Evolutionary conservation across 2,888 invertebrate genomes (phyloP), one percentile per base, ranked within the genome.

Genomic region (Drosophila hamatofila): DNA sequence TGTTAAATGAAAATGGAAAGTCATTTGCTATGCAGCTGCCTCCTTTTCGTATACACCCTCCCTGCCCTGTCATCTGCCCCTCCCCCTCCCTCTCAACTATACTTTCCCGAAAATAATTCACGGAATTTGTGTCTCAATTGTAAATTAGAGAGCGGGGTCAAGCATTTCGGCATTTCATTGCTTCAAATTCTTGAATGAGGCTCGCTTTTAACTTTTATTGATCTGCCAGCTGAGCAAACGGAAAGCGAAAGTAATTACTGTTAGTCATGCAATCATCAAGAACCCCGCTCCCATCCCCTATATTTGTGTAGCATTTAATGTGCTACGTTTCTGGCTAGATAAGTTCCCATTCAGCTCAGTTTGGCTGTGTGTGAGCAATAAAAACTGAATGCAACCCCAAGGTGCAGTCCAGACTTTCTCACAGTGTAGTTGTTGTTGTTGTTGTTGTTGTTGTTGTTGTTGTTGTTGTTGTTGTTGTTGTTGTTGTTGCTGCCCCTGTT

Each of bases 1-100:
- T 86, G 88, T 86, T 86, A 88, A 86, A 88, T 85, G 88, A 87
- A 86, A 86, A 87, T 86, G 86, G 86, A 86, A 86, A 86, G 86
- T 88, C 78, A 87, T 83, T 88, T 85, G 80, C 76, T 70, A 76
- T 81, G 83, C 81, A 75, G 72, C 77, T 77, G 77, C 77, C 58
- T 61, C 52, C 67, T 80, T 67, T 77, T 64, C 75, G 61, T 74
- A 64, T 55, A 58, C 60, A 60, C 39, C 23, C 52, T 21, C 51
- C 7, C 30, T 48, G n/a, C 59, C 46, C 66, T 23, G 37, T 5
- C 16, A 2, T 6, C 35, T 30, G 30, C 35, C 51, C 18, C 35
- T 35, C 12, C 41, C 39, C 9, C 3, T 7, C 60, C n/a, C n/a
- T 21, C 48, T 42, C 21, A 33, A 44, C 27, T 23, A 14, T 55